phyloP scores from a whole-genome alignment of 2,113 vertebrate species.

The Terrapene triunguis region DNA sequence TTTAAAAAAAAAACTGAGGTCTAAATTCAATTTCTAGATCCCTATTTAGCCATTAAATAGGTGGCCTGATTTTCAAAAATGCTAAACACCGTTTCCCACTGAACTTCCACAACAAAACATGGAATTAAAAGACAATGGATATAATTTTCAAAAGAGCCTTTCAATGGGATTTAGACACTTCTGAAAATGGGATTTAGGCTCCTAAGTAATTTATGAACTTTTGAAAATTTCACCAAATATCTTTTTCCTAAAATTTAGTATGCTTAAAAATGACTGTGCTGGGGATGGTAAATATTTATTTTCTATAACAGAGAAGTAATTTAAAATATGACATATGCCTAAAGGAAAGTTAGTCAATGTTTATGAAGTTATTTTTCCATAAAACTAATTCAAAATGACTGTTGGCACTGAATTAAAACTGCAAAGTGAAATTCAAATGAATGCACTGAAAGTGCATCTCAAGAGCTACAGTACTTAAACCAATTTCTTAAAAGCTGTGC shows the following conservation, averaged over 20 bases:
- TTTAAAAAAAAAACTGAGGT: background rate
- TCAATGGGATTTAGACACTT: background rate
- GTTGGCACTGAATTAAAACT: background rate
- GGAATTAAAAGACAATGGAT: background rate
- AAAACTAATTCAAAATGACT: background rate
- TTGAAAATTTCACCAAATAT: background rate
- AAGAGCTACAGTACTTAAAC: background rate
- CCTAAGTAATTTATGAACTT: background rate
- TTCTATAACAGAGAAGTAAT: background rate
- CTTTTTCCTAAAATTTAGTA: background rate
- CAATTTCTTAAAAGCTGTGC: background rate
- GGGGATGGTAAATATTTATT: background rate
- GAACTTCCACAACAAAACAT: background rate
- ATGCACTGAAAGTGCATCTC: background rate
- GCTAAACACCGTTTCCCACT: background rate
- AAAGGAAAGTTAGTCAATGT: background rate
- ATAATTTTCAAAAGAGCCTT: background rate
- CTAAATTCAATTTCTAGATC: background rate
- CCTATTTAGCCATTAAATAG: background rate
- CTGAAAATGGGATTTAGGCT: background rate
- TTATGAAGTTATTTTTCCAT: background rate
- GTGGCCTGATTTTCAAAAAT: background rate
- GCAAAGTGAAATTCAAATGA: conserved; percentile 36
- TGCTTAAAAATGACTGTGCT: background rate
- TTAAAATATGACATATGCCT: background rate